Conservation (phyloP, 53 echinoderm and acorn worm species). For the Holothuria scabra region DNA sequence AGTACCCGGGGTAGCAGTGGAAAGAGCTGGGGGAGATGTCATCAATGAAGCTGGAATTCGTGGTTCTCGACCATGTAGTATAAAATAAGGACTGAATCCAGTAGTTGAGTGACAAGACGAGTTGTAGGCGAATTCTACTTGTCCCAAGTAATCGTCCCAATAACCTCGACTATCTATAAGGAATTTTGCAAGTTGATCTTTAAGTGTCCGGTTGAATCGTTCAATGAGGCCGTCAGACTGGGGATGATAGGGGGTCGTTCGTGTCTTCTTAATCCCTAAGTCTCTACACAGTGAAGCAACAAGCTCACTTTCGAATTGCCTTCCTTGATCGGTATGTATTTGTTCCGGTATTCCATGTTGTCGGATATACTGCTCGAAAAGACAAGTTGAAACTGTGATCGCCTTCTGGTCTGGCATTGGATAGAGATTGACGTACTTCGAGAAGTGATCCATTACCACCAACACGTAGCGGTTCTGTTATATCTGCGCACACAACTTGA, state of each 20-base stretch:
- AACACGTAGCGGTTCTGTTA: constrained; percentile 58
- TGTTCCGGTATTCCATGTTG: constrained; percentile 47
- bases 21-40: no score
- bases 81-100: constrained; percentile 10
- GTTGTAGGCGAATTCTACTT: constrained; percentile 38
- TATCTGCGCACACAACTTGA: constrained; percentile 57
- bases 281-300: constrained; percentile 9
- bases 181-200: constrained; percentile 36
- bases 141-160: constrained; percentile 26
- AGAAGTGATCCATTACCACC: no score
- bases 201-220: constrained; percentile 54
- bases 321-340: constrained; percentile 53
- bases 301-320: constrained; percentile 48
- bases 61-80: constrained; percentile 1
- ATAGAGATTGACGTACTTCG: no score
- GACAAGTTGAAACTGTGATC: constrained; percentile 38
- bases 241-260: constrained; percentile 51
- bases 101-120: constrained; percentile 21
- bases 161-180: neutral
- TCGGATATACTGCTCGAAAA: constrained; percentile 44
- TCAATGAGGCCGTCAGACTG: constrained; percentile 35
- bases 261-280: constrained; percentile 41
- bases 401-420: constrained; percentile 49
- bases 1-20: neutral
- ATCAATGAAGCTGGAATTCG: neutral